Evolutionary conservation across 2,113 vertebrate species (phyloP).

Genomic region (Apus apus): DNA sequence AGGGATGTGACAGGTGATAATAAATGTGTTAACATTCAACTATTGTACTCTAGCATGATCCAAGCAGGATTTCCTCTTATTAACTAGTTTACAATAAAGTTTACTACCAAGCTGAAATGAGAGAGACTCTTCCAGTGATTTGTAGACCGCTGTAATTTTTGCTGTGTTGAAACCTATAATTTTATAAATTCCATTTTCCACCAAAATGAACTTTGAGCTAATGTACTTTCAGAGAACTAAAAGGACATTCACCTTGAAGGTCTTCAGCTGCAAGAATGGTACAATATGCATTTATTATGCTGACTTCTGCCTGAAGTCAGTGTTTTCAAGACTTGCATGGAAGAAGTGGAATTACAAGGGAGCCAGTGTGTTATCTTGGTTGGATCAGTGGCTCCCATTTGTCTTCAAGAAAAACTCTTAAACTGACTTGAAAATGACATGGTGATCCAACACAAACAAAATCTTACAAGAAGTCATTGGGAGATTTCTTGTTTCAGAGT

Average conservation of each 20-base stretch:
- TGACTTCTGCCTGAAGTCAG: background rate
- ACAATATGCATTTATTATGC: background rate
- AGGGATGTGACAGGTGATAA: conserved; percentile 61
- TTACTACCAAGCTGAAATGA: background rate
- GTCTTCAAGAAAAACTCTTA: background rate
- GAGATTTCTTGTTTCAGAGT: background rate
- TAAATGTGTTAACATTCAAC: conserved; percentile 65
- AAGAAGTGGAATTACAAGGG: background rate
- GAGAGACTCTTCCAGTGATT: background rate
- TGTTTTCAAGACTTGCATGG: conserved; percentile 24
- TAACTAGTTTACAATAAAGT: conserved; percentile 44
- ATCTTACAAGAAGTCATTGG: background rate
- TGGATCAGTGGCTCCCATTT: background rate
- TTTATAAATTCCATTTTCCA: conserved; percentile 24
- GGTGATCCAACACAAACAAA: background rate
- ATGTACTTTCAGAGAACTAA: background rate
- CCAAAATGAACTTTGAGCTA: background rate
- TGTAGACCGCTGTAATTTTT: conserved; percentile 4
- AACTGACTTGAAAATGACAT: background rate
- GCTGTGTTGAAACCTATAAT: conserved; percentile 26
- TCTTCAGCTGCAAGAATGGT: background rate
- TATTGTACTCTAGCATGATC: conserved; percentile 28
- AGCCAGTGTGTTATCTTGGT: background rate
- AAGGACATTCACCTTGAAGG: background rate
- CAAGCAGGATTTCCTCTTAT: conserved; percentile 59